Evolutionary conservation across 2,888 invertebrate genomes (phyloP).

Genomic region (Eretmocerus hayati): DNA sequence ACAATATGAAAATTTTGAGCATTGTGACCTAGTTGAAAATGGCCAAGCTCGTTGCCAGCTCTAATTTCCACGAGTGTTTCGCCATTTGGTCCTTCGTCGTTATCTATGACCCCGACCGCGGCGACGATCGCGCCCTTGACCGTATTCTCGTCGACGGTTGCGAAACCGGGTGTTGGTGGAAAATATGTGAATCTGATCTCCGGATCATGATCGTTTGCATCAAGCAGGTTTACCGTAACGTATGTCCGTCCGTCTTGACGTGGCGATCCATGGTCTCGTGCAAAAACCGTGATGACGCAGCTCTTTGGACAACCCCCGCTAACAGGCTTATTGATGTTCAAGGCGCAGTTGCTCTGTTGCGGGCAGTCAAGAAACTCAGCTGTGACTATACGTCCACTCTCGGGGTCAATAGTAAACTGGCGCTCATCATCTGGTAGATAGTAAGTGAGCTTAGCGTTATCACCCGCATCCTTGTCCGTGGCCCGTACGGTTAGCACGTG

Average conservation of each 20-base stretch:
- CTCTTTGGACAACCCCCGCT: constrained; percentile 73
- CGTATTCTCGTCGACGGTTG: constrained; percentile 92
- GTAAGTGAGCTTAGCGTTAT: constrained; percentile 88
- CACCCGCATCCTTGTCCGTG: constrained; percentile 86
- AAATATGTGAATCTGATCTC: constrained; percentile 84
- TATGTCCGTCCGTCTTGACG: constrained; percentile 87
- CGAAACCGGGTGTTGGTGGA: constrained; percentile 67
- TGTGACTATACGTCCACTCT: constrained; percentile 83
- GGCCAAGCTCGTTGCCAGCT: constrained; percentile 82
- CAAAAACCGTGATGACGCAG: constrained; percentile 91
- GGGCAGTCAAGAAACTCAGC: constrained; percentile 75
- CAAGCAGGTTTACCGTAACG: constrained; percentile 85
- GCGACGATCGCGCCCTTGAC: constrained; percentile 85
- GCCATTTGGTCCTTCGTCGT: constrained; percentile 87
- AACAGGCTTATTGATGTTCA: constrained; percentile 43
- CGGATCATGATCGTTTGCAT: constrained; percentile 92
- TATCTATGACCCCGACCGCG: constrained; percentile 85
- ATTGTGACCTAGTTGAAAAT: constrained; percentile 80
- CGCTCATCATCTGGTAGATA: constrained; percentile 77
- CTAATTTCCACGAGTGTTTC: constrained; percentile 78
- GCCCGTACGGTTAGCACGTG: constrained; percentile 87
- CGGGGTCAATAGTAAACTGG: constrained; percentile 87
- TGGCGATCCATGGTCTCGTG: constrained; percentile 86
- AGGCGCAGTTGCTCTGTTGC: constrained; percentile 62
- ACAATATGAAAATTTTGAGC: constrained; percentile 83